Percentiles rank a stretch among this genome's conserved stretches.
These are phyloP conservation scores for Nannoperca australis DNA, from an alignment of 2,797 vertebrate genomes.

Conservation along the genomic window DNA sequence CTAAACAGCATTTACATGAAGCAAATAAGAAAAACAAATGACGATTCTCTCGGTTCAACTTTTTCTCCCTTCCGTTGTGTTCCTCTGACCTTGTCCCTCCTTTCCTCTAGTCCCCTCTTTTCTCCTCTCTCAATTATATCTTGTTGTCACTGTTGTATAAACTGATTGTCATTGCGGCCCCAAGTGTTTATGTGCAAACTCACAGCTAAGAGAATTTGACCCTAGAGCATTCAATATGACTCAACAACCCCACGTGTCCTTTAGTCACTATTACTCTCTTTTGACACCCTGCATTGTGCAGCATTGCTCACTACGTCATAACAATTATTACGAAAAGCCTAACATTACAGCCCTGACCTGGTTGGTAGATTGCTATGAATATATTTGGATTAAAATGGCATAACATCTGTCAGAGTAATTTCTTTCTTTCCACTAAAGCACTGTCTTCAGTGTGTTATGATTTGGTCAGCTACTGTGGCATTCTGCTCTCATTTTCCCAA, in stretches of 20 bases:
- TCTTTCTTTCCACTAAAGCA: slow-evolving; percentile 3
- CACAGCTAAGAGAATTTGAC: slow-evolving; percentile 44
- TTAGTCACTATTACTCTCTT: slow-evolving; percentile 38
- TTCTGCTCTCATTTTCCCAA: slow-evolving; percentile 9
- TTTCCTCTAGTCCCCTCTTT: slow-evolving; percentile 16
- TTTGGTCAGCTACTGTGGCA: background rate
- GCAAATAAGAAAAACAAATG: slow-evolving; percentile 71
- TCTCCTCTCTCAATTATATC: slow-evolving; percentile 33
- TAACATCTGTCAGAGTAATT: slow-evolving; percentile 20
- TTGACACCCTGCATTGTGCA: slow-evolving; percentile 19
- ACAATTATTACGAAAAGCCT: slow-evolving; percentile 45
- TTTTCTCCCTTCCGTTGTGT: slow-evolving; percentile 5
- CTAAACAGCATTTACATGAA: slow-evolving; percentile 67
- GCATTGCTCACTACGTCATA: slow-evolving; percentile 37
- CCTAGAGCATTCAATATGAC: slow-evolving; percentile 57
- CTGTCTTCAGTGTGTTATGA: background rate
- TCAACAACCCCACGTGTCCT: slow-evolving; percentile 32
- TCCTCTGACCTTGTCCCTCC: slow-evolving; percentile 44
- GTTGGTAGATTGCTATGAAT: slow-evolving; percentile 44
- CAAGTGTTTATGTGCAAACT: slow-evolving; percentile 43
- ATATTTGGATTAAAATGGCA: slow-evolving; percentile 47
- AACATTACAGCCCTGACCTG: slow-evolving; percentile 49
- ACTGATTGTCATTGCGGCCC: slow-evolving; percentile 42
- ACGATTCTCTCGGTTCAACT: slow-evolving; percentile 29
- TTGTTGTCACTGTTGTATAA: slow-evolving; percentile 30